Percentiles rank a stretch among this genome's conserved stretches.
These are phyloP conservation scores for Phortica okadai DNA, from an alignment of 2,888 invertebrate genomes.

Conservation along the genomic window DNA sequence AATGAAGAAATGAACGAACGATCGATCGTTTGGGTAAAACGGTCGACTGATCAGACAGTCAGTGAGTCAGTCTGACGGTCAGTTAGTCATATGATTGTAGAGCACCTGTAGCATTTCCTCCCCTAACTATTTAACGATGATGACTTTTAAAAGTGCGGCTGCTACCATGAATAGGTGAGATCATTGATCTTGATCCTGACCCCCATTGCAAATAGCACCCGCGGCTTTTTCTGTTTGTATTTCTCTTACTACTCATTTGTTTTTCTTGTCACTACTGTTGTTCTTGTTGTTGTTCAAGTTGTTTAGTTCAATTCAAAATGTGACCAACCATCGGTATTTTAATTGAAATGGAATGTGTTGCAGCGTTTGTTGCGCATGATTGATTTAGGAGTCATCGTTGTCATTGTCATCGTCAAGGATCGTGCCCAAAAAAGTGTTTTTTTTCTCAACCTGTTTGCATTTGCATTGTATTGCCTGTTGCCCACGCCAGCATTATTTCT, in stretches of 20 bases:
- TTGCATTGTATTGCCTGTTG: neutral
- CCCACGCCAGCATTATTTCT: neutral
- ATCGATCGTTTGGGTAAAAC: constrained; percentile 27
- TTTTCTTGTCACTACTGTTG: constrained; percentile 2
- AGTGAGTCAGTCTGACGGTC: neutral
- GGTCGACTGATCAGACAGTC: neutral
- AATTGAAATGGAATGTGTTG: constrained; percentile 48
- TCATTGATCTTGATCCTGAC: constrained; percentile 26
- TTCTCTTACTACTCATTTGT: neutral
- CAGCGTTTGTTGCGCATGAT: constrained; percentile 66
- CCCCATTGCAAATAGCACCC: constrained; percentile 3
- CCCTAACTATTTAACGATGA: constrained; percentile 48
- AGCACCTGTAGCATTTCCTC: constrained; percentile 38
- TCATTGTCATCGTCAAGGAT: constrained; percentile 27
- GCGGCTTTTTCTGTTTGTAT: constrained; percentile 4
- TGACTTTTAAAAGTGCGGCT: constrained; percentile 57
- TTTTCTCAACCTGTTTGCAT: neutral
- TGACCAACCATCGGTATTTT: constrained; percentile 10
- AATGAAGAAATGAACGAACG: neutral
- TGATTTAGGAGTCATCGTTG: constrained; percentile 62
- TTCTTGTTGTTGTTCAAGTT: neutral
- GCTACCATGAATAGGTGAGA: constrained; percentile 24
- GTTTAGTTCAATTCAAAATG: neutral
- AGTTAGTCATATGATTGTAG: neutral
- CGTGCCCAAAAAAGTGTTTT: neutral